These are phyloP conservation scores for Heliothis subflexa DNA, from an alignment of 1,140 invertebrate genomes.

Conservation along the genomic window DNA sequence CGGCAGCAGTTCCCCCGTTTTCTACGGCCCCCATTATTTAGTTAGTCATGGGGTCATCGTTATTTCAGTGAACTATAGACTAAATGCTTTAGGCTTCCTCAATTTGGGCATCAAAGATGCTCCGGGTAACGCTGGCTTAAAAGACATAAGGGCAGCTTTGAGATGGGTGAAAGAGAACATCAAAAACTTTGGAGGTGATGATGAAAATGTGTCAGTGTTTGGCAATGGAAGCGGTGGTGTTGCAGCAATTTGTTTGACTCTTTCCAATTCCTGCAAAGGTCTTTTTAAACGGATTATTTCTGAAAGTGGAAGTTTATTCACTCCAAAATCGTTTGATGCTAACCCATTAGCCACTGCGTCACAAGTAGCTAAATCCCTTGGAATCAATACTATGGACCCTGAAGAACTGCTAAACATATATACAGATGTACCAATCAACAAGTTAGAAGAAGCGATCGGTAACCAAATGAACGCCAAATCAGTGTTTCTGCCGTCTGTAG, in stretches of 20 bases:
- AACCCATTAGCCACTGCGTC: constrained; percentile 70
- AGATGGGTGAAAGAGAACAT: constrained; percentile 90
- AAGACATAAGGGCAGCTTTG: constrained; percentile 88
- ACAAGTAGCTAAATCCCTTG: constrained; percentile 75
- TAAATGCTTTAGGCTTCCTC: constrained; percentile 89
- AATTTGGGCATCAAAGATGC: constrained; percentile 86
- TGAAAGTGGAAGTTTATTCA: constrained; percentile 71
- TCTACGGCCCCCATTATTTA: constrained; percentile 86
- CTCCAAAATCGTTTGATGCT: constrained; percentile 72
- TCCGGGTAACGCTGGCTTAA: constrained; percentile 79
- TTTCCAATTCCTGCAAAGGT: constrained; percentile 87
- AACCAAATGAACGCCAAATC: constrained; percentile 79
- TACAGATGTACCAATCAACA: constrained; percentile 59
- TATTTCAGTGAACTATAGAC: constrained; percentile 87
- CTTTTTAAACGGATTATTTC: constrained; percentile 87
- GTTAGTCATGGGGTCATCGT: constrained; percentile 85
- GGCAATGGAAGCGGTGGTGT: constrained; percentile 89
- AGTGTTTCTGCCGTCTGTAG: constrained; percentile 83
- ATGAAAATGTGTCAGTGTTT: constrained; percentile 87
- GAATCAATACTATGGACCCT: constrained; percentile 64
- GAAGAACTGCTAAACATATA: constrained; percentile 71
- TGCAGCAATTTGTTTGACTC: constrained; percentile 86
- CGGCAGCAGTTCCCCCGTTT: constrained; percentile 83
- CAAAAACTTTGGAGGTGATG: constrained; percentile 88
- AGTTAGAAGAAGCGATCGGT: constrained; percentile 75